phyloP scores from a whole-genome alignment of 2,888 invertebrate species.

The Mesoligia furuncula region DNA sequence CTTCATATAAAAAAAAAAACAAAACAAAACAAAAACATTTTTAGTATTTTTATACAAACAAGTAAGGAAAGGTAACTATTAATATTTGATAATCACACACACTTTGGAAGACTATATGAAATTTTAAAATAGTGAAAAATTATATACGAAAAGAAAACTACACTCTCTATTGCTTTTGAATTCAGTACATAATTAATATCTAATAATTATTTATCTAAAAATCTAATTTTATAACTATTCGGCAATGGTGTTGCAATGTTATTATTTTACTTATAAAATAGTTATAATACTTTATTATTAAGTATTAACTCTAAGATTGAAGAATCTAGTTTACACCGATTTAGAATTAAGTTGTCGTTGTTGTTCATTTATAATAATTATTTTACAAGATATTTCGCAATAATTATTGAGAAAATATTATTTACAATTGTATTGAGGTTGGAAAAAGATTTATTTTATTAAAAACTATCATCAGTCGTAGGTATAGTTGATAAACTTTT shows the following conservation, averaged over 20 bases:
- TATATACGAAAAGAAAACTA: conserved; percentile 67
- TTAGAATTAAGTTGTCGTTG: conserved; percentile 90
- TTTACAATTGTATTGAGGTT: conserved; percentile 77
- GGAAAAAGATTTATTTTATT: conserved; percentile 74
- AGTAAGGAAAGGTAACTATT: conserved; percentile 66
- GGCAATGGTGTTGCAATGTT: conserved; percentile 84
- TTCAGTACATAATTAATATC: conserved; percentile 79
- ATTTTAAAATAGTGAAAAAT: conserved; percentile 73
- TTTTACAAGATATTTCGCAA: conserved; percentile 66
- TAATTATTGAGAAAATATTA: conserved; percentile 71
- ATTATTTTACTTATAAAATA: conserved; percentile 76
- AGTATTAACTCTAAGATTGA: conserved; percentile 64
- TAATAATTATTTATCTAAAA: conserved; percentile 73
- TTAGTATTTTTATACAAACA: conserved; percentile 44
- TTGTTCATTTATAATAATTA: conserved; percentile 79
- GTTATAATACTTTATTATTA: conserved; percentile 65
- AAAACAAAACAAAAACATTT: conserved; percentile 11
- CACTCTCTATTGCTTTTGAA: conserved; percentile 82
- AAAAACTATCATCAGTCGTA: conserved; percentile 87
- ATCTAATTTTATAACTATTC: conserved; percentile 72
- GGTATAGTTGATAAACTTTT: conserved; percentile 69
- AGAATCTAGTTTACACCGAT: conserved; percentile 83
- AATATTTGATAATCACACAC: conserved; percentile 79
- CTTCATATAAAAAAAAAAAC: conserved; percentile 33
- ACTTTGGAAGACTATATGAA: conserved; percentile 89